phyloP scores from a whole-genome alignment of 2,113 vertebrate species.

The Gadus macrocephalus region DNA sequence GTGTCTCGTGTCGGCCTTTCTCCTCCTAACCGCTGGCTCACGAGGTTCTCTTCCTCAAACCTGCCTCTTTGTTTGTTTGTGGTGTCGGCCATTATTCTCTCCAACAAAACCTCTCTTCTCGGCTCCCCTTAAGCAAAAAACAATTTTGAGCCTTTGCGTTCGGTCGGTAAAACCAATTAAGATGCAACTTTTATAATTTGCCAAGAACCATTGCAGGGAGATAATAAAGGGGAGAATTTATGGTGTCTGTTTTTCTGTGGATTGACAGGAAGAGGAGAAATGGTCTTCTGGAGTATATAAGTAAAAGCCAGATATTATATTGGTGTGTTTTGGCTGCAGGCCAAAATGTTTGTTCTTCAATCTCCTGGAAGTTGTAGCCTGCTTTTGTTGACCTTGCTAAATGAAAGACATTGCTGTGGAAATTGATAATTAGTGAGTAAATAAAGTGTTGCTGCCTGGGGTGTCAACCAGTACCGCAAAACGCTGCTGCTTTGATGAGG shows the following conservation, averaged over 20 bases:
- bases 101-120: constrained; percentile 36
- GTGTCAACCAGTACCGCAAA: neutral
- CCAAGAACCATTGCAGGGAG: constrained; percentile 46
- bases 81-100: constrained; percentile 8
- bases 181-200: constrained; percentile 42
- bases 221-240: constrained; percentile 38
- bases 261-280: constrained; percentile 40
- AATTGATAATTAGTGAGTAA: constrained; percentile 10
- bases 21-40: neutral
- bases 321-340: constrained; percentile 37
- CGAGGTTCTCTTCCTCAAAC: neutral
- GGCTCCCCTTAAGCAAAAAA: constrained; percentile 35
- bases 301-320: constrained; percentile 52
- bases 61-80: constrained; percentile 14
- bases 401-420: constrained; percentile 7
- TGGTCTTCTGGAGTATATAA: constrained; percentile 25
- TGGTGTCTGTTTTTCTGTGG: constrained; percentile 10
- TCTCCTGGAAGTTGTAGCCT: constrained; percentile 4
- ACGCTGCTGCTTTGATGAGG: neutral
- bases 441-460: neutral
- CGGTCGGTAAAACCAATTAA: constrained; percentile 44
- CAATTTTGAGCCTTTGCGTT: constrained; percentile 20
- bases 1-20: neutral
- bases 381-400: constrained; percentile 6
- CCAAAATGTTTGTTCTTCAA: constrained; percentile 6